Percentiles rank a stretch among this genome's conserved stretches.
phyloP scores from a whole-genome alignment of 1,140 invertebrate genomes.

The Trinorchestia longiramus region DNA sequence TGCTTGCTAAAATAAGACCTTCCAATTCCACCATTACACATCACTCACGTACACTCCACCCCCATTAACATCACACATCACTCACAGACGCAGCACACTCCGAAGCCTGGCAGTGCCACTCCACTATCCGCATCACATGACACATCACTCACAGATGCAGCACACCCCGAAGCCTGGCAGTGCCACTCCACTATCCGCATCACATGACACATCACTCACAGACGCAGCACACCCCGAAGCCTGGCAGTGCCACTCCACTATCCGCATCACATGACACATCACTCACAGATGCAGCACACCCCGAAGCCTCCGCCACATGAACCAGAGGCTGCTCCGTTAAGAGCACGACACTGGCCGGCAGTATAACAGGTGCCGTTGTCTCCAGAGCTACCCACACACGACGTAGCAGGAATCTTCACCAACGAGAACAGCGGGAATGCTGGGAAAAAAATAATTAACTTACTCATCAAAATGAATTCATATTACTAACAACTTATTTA shows the following conservation, averaged over 20 bases:
- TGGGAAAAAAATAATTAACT: not conserved
- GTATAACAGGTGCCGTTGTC: slow-evolving; percentile 79
- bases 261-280: not conserved
- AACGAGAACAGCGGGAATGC: slow-evolving; percentile 76
- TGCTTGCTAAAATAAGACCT: too few relatives aligned
- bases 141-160: slow-evolving; percentile 67
- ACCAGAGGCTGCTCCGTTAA: slow-evolving; percentile 66
- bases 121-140: not conserved
- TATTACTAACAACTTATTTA: too few relatives aligned
- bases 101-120: slow-evolving; percentile 67
- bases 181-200: too few relatives aligned
- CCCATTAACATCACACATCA: not conserved
- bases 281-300: slow-evolving; percentile 69
- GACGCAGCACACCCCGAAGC: slow-evolving; percentile 69
- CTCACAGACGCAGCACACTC: slow-evolving; percentile 69
- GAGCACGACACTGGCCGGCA: slow-evolving; percentile 67
- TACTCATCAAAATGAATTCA: too few relatives aligned
- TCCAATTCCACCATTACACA: too few relatives aligned
- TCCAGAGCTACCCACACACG: slow-evolving; percentile 74
- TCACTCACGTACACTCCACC: too few relatives aligned
- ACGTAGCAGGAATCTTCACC: slow-evolving; percentile 78
- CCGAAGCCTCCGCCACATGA: slow-evolving; percentile 68
- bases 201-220: slow-evolving; percentile 62
- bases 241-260: too few relatives aligned
- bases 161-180: slow-evolving; percentile 69